Evolutionary conservation across 1,140 invertebrate species (phyloP).

Genomic region (Hyphantria cunea): DNA sequence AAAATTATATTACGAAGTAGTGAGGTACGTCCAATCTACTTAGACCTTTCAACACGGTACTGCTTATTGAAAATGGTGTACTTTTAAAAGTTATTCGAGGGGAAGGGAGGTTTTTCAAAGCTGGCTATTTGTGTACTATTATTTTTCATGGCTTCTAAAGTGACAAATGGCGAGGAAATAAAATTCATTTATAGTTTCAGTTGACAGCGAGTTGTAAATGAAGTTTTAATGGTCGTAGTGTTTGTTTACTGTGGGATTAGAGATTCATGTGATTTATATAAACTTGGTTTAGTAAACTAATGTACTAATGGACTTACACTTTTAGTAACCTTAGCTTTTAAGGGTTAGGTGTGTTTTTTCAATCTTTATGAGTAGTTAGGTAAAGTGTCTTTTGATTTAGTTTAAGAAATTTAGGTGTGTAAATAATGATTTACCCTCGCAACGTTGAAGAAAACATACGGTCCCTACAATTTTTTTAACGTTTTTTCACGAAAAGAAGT

Average conservation of each 20-base stretch:
- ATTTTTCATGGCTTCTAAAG: constrained; percentile 56
- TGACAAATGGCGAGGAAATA: constrained; percentile 55
- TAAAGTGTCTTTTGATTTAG: neutral
- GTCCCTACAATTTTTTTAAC: no score
- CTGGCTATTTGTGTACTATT: constrained; percentile 36
- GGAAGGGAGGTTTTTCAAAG: constrained; percentile 31
- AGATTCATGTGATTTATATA: constrained; percentile 49
- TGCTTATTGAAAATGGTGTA: constrained; percentile 7
- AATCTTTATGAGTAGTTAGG: neutral
- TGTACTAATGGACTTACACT: constrained; percentile 1
- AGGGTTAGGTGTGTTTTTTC: neutral
- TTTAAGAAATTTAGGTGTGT: no score
- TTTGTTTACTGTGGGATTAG: constrained; percentile 35
- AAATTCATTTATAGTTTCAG: constrained; percentile 59
- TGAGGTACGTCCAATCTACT: constrained; percentile 33
- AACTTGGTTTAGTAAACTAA: constrained; percentile 21
- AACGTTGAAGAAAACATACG: no score
- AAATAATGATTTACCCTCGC: no score
- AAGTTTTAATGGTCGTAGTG: constrained; percentile 53
- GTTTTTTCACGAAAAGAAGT: no score
- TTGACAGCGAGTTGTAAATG: constrained; percentile 59
- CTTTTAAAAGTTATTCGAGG: constrained; percentile 15
- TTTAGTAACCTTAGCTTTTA: neutral
- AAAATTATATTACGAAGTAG: constrained; percentile 42
- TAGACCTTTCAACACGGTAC: constrained; percentile 28